Evolutionary conservation across 2,888 invertebrate species (phyloP).

Genomic region (Gymnoscelis rufifasciata): DNA sequence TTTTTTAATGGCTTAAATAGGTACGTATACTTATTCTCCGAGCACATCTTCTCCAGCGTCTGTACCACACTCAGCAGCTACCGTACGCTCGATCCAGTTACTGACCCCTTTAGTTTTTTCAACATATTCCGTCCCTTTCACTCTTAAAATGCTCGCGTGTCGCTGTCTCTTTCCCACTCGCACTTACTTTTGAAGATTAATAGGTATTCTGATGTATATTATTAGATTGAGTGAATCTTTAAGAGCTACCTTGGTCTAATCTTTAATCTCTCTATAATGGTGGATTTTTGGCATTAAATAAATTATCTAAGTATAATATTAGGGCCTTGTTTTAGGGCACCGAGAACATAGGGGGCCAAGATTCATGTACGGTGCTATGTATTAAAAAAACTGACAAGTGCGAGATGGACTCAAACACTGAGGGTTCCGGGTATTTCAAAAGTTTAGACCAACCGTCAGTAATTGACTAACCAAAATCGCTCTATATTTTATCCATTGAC

Average conservation of each 20-base stretch:
- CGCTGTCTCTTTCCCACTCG: slow-evolving; percentile 42
- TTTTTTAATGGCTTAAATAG: too few species aligned
- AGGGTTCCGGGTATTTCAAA: too few species aligned
- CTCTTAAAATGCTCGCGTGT: slow-evolving; percentile 17
- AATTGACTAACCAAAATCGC: too few species aligned
- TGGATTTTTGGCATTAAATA: slow-evolving; percentile 1
- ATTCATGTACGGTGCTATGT: too few species aligned
- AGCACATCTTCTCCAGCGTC: slow-evolving; percentile 29
- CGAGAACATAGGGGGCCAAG: too few species aligned
- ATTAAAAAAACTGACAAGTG: too few species aligned
- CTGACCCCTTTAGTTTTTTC: slow-evolving; percentile 59
- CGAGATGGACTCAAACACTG: too few species aligned
- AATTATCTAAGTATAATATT: too few species aligned
- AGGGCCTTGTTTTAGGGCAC: too few species aligned
- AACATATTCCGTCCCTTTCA: slow-evolving; percentile 38
- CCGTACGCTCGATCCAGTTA: slow-evolving; percentile 67
- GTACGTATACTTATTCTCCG: too few species aligned
- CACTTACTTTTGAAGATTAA: slow-evolving; percentile 64
- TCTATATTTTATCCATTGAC: too few species aligned
- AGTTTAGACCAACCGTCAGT: too few species aligned
- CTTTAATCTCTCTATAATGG: background rate
- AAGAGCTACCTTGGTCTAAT: slow-evolving; percentile 11
- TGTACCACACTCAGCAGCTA: slow-evolving; percentile 42
- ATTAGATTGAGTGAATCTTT: slow-evolving; percentile 65
- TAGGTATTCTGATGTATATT: slow-evolving; percentile 68